A percentile compares a stretch with the other conserved stretches of the same genome.
Evolutionary conservation across 2,797 vertebrate genomes (phyloP).

Genomic region (Crax fasciolata): DNA sequence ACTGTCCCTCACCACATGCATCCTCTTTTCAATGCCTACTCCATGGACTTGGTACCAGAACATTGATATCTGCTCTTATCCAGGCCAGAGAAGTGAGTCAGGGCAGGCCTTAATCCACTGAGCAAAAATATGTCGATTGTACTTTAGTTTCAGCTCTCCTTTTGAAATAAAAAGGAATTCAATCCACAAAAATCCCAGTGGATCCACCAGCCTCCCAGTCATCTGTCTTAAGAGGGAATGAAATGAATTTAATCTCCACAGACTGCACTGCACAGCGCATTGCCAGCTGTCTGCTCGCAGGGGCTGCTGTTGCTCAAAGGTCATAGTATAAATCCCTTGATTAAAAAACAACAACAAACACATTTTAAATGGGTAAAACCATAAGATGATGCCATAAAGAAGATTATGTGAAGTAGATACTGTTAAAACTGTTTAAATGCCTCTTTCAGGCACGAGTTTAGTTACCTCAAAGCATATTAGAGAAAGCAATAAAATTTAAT

Average conservation of each 20-base stretch:
- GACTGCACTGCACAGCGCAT: neutral
- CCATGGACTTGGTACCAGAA: neutral
- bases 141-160: neutral
- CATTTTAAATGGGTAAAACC: constrained; percentile 64
- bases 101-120: neutral
- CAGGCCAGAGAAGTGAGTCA: neutral
- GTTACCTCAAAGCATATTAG: constrained; percentile 74
- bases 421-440: constrained; percentile 69
- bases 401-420: constrained; percentile 70
- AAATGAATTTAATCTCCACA: constrained; percentile 52
- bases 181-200: constrained; percentile 49
- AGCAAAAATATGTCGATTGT: neutral
- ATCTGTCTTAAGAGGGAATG: constrained; percentile 17
- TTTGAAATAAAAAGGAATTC: constrained; percentile 25
- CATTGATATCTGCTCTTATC: neutral
- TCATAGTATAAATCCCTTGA: constrained; percentile 51
- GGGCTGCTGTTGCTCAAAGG: constrained; percentile 21
- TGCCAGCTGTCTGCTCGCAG: constrained; percentile 55
- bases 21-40: neutral
- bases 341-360: constrained; percentile 46
- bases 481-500: constrained; percentile 71
- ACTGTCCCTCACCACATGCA: neutral
- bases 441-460: constrained; percentile 73
- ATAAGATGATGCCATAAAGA: constrained; percentile 53
- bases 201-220: constrained; percentile 5